phyloP scores from a whole-genome alignment of 2,113 vertebrate species.

The Sarotherodon lohbergeri region DNA sequence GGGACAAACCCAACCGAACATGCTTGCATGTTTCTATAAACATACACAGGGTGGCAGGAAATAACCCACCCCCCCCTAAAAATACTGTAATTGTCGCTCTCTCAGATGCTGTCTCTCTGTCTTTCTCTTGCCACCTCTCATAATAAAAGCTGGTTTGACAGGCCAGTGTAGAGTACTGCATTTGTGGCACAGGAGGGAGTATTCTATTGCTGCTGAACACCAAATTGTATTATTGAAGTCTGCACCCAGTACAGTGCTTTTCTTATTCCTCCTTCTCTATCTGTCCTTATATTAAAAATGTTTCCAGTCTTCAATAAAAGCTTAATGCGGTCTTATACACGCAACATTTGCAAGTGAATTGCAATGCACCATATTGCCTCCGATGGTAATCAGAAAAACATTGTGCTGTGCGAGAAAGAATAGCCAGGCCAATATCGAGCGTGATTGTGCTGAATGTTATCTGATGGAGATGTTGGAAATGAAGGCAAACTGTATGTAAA shows the following conservation, averaged over 20 bases:
- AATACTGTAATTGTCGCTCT: constrained; percentile 46
- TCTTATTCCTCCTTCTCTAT: constrained; percentile 36
- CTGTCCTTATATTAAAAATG: constrained; percentile 64
- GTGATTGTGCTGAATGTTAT: constrained; percentile 67
- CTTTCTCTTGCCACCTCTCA: constrained; percentile 31
- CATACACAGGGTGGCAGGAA: constrained; percentile 34
- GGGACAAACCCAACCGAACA: neutral
- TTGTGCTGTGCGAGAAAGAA: constrained; percentile 45
- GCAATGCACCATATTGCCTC: constrained; percentile 57
- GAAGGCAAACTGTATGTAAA: constrained; percentile 51
- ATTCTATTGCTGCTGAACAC: constrained; percentile 41
- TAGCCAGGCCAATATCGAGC: constrained; percentile 62
- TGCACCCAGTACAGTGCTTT: constrained; percentile 32
- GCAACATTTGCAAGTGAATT: constrained; percentile 71
- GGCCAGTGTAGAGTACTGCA: constrained; percentile 14
- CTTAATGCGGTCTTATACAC: constrained; percentile 59
- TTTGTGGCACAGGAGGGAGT: constrained; percentile 49
- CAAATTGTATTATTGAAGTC: constrained; percentile 60
- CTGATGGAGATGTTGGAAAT: constrained; percentile 64
- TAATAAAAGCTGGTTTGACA: constrained; percentile 60
- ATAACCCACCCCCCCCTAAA: constrained; percentile 33
- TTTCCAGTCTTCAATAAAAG: constrained; percentile 65
- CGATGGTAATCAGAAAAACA: constrained; percentile 67
- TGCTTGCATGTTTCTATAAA: neutral
- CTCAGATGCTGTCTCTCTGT: constrained; percentile 20